Conservation (phyloP, 2,888 invertebrate species). For the Rutpela maculata region DNA sequence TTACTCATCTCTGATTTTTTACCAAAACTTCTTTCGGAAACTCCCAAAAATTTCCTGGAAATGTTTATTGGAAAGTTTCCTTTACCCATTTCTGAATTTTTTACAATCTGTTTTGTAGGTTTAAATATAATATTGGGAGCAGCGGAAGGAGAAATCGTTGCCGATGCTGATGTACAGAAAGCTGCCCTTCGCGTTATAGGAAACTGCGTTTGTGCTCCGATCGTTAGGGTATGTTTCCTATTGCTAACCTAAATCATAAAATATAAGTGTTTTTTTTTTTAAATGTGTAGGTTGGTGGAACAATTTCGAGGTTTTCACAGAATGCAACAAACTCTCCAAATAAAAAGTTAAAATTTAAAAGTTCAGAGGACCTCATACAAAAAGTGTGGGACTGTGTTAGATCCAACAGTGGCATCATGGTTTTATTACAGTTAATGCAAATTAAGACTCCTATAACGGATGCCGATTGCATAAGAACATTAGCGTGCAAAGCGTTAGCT, state of each 20-base stretch:
- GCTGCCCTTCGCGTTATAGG: slow-evolving; percentile 93
- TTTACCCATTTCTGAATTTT: too few species aligned
- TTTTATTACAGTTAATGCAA: slow-evolving; percentile 90
- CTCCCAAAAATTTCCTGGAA: too few species aligned
- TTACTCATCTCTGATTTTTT: too few species aligned
- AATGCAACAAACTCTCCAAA: slow-evolving; percentile 74
- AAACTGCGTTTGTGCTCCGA: slow-evolving; percentile 95
- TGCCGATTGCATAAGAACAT: slow-evolving; percentile 94
- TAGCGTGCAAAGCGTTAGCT: slow-evolving; percentile 94
- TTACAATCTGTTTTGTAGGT: slow-evolving; percentile 66
- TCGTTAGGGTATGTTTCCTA: slow-evolving; percentile 80
- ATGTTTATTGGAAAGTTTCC: too few species aligned
- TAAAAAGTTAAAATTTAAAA: slow-evolving; percentile 80
- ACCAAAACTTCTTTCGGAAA: too few species aligned
- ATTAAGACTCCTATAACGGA: slow-evolving; percentile 96
- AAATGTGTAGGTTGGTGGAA: slow-evolving; percentile 72
- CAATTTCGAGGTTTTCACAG: slow-evolving; percentile 74
- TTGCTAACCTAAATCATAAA: neutral
- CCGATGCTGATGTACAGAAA: slow-evolving; percentile 94
- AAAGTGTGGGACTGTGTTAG: slow-evolving; percentile 96
- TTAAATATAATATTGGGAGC: slow-evolving; percentile 89
- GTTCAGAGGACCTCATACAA: slow-evolving; percentile 90
- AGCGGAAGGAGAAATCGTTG: slow-evolving; percentile 93
- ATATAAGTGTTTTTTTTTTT: neutral
- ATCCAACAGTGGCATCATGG: slow-evolving; percentile 97